phyloP scores from a whole-genome alignment of 2,888 invertebrate genomes.

The Apamea monoglypha region DNA sequence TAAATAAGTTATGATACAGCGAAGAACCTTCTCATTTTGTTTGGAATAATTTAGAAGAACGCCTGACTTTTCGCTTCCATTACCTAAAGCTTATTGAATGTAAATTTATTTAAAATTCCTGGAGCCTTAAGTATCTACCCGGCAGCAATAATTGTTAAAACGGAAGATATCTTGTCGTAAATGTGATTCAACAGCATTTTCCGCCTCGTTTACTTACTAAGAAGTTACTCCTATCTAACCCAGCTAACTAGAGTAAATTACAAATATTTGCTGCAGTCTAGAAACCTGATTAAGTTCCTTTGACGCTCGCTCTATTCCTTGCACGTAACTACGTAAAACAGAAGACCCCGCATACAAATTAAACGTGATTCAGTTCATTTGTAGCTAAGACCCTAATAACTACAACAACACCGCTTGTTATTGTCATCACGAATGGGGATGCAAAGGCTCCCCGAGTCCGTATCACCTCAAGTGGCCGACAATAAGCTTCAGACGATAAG shows the following conservation, averaged over 20 bases:
- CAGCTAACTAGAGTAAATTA: background rate
- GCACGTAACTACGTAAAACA: constrained; percentile 38
- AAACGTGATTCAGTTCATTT: constrained; percentile 41
- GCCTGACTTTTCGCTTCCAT: constrained; percentile 3
- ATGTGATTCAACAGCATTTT: constrained; percentile 35
- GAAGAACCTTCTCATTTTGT: background rate
- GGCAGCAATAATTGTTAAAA: constrained; percentile 27
- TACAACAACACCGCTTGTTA: constrained; percentile 36
- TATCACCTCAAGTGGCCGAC: constrained; percentile 30
- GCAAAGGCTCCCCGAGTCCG: constrained; percentile 30
- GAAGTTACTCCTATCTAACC: constrained; percentile 3
- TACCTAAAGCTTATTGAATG: constrained; percentile 34
- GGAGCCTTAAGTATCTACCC: constrained; percentile 23
- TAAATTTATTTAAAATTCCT: constrained; percentile 50
- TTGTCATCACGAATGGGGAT: constrained; percentile 22
- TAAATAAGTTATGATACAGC: background rate
- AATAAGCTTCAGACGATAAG: constrained; percentile 31
- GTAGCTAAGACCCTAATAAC: constrained; percentile 33
- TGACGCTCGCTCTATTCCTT: constrained; percentile 17
- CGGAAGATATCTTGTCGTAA: constrained; percentile 30
- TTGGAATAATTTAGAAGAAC: constrained; percentile 8
- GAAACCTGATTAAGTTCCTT: constrained; percentile 24
- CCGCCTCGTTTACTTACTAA: background rate
- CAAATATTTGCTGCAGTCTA: constrained; percentile 25
- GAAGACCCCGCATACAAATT: constrained; percentile 41